Base-by-base conservation (phyloP, 2,888 invertebrate genomes). In the Drosophila yooni region DNA sequence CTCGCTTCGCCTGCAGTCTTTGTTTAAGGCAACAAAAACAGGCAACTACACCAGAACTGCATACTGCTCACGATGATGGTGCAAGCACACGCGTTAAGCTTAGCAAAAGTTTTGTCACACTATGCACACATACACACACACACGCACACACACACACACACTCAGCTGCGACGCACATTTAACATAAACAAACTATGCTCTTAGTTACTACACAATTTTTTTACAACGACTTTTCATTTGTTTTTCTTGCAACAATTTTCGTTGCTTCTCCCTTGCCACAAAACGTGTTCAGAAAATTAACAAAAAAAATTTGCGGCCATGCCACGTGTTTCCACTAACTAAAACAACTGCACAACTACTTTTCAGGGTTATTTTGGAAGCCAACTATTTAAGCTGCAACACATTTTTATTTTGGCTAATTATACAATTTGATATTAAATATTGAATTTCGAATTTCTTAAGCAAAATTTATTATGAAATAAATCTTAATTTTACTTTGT, bases 241-340 rank as follows among this genome's bases (percentile, higher is more conserved):
- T 63, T 76, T 70, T 53, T 48, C 61, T 57, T 33, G 31, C 58
- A 48, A 53, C 57, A 52, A 25, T 2, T 36, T 65, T 57, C 64
- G 18, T 25, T 11, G 48, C 34, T 62, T 70, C 68, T 53, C 31
- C 25, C 48, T 48, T 50, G 57, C 50, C 36, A 13, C 70, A 67
- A 77, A 77, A 85, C 84, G 84, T 85, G 84, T 65, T 80, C 59
- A 46, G 86, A 85, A 89, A 84, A 85, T 82, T 71, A 73, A 83
- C 74, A 76, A 79, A 63, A 58, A 52, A 67, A 48, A 51, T 40
- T n/a, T 54, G 52, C 48, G 31, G 36, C 18, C 10, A 13, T 27
- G 25, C 34, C 53, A 46, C 31, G n/a, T 43, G 53, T 48, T 54
- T 50, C 7, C 11, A 18, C 50, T 46, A 18, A n/a, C 50, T 43